Evolutionary conservation across 2,797 vertebrate genomes (phyloP), one percentile per base, ranked within the genome.

Genomic region (Paratrypauchen microcephalus): DNA sequence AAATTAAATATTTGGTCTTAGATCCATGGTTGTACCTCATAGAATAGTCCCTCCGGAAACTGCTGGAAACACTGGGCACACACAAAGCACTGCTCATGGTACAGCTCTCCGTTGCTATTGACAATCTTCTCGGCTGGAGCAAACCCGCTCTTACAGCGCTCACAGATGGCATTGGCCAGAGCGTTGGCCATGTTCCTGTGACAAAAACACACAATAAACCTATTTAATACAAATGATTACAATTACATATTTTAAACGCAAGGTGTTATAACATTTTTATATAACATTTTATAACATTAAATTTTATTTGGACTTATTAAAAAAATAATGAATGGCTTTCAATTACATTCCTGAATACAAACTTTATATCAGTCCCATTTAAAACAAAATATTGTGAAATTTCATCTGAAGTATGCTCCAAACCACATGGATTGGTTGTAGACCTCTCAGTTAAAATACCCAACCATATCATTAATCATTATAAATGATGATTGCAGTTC

Each of bases 41-140:
- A 99, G 92, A 98, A 99, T 66, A 99, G 95, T 21, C 98, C 98
- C 54, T 99, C 96, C 0, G 96, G 96, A 79, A 99, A 99, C 88
- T 97, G 97, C 80, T 98, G 97, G 74, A 99, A 99, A 84, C 98
- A 99, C 91, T 99, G 98, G 3, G 98, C 97, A 0, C 98, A 99
- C 68, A 98, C 96, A 0, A 99, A 99, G 86, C 98, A 99, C 87
- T 97, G 96, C 84, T 98, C 96, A 0, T 99, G 98, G 88, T 98
- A 99, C 60, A 99, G 93, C 69, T 99, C 97, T 0, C 98, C 98
- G 0, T 98, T 98, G 66, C 98, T 99, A 93, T 99, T 99, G 68
- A 99, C 97, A 0, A 99, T 99, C 91, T 96, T 99, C 93, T 99
- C 97, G 0, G 95, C 94, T 0, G 96, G 95, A 0, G 94, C 95